Conservation (phyloP, 2,113 vertebrate genomes). For the Campylorhamphus procurvoides region DNA sequence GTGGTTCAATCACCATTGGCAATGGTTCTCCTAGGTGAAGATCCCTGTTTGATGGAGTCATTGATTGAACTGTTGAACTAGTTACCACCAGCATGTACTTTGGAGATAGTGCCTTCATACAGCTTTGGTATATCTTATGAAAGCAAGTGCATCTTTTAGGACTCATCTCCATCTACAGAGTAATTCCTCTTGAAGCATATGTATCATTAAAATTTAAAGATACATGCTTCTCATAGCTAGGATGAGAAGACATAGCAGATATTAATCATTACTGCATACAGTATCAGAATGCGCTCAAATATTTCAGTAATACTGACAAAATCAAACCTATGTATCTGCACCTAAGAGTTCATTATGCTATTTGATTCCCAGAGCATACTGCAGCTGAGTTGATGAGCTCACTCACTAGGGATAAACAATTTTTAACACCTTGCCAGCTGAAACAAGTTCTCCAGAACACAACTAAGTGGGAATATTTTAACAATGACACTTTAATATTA, state of each 20-base stretch:
- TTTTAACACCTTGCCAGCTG: background rate
- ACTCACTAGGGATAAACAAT: background rate
- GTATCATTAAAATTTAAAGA: background rate
- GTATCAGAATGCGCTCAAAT: background rate
- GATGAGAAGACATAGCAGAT: background rate
- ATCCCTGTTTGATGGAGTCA: background rate
- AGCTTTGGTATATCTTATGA: background rate
- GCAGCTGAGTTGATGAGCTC: background rate
- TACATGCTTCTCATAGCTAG: background rate
- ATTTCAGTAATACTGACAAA: background rate
- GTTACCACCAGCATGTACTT: background rate
- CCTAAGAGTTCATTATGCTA: background rate
- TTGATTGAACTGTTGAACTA: background rate
- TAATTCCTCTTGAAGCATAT: background rate
- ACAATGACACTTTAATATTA: background rate
- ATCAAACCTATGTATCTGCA: background rate
- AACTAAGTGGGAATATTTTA: background rate
- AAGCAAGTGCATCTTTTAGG: background rate
- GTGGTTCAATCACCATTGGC: background rate
- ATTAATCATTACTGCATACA: background rate
- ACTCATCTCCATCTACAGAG: fast-evolving
- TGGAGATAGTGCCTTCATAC: background rate
- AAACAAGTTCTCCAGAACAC: background rate
- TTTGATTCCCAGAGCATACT: background rate
- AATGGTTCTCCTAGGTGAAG: background rate